These are phyloP conservation scores for Macrotus californicus DNA, from an alignment of 2,113 vertebrate genomes.

Conservation along the genomic window DNA sequence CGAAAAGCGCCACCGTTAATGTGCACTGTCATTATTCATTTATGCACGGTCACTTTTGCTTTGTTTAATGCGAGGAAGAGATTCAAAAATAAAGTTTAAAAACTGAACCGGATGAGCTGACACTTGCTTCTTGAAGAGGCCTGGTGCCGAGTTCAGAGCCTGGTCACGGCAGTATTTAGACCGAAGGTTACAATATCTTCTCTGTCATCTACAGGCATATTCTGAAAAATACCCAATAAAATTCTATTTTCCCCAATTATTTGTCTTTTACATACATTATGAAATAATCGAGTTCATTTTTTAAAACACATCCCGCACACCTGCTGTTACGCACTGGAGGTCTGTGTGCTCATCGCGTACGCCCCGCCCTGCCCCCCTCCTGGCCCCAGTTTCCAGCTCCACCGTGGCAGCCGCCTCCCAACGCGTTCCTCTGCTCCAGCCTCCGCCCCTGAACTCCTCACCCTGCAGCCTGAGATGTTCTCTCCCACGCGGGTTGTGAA, in stretches of 20 bases:
- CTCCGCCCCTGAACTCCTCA: rapidly evolving
- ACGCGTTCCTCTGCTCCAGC: background rate
- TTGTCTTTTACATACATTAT: background rate
- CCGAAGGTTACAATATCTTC: background rate
- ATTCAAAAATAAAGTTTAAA: background rate
- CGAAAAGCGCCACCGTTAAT: background rate
- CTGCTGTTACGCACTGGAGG: background rate
- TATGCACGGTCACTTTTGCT: constrained; percentile 3
- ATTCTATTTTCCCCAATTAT: background rate
- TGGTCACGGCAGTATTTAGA: background rate
- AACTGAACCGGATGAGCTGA: background rate
- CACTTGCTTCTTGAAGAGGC: background rate
- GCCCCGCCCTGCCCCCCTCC: background rate
- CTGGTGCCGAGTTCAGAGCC: background rate
- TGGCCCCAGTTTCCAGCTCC: background rate
- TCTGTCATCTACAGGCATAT: background rate
- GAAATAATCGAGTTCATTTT: background rate
- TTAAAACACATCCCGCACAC: background rate
- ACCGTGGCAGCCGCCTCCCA: background rate
- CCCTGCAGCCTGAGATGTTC: background rate
- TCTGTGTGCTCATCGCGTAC: rapidly evolving
- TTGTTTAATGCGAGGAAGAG: background rate
- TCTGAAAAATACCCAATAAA: background rate
- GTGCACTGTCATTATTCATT: background rate
- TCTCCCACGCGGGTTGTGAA: background rate